Evolutionary conservation across 2,797 vertebrate species (phyloP).

Genomic region (Microtus californicus): DNA sequence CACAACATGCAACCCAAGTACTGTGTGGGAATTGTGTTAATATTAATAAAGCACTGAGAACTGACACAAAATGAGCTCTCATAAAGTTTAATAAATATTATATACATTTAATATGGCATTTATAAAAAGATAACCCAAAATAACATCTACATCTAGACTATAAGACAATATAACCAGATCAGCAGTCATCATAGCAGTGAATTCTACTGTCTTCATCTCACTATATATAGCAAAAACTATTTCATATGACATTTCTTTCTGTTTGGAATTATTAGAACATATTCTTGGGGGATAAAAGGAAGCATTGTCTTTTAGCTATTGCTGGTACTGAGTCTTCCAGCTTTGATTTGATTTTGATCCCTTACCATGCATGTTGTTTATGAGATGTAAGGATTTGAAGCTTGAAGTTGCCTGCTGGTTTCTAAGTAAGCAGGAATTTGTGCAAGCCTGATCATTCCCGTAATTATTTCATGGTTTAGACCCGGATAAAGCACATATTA

Average conservation of each 20-base stretch:
- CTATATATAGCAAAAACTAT: constrained; percentile 5
- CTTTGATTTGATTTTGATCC: constrained; percentile 89
- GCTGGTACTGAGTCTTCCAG: constrained; percentile 82
- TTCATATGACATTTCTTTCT: constrained; percentile 72
- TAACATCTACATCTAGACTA: constrained; percentile 47
- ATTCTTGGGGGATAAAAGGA: constrained; percentile 82
- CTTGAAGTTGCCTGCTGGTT: constrained; percentile 82
- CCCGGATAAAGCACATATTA: constrained; percentile 70
- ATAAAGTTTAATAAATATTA: not conserved
- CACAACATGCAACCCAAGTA: not conserved
- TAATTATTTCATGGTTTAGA: constrained; percentile 79
- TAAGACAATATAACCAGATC: constrained; percentile 63
- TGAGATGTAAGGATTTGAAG: constrained; percentile 84
- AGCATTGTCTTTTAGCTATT: constrained; percentile 77
- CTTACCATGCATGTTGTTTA: constrained; percentile 75
- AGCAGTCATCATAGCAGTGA: not conserved
- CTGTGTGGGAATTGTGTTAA: not conserved
- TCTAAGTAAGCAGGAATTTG: constrained; percentile 86
- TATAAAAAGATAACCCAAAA: constrained; percentile 71
- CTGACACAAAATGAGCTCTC: not conserved
- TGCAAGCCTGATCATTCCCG: constrained; percentile 74
- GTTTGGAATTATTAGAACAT: constrained; percentile 77
- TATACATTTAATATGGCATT: not conserved
- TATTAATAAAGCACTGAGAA: not conserved
- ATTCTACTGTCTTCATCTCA: not conserved